Evolutionary conservation across 2,113 vertebrate genomes (phyloP), one percentile per base, ranked within the genome.

Genomic region (Neofelis nebulosa): DNA sequence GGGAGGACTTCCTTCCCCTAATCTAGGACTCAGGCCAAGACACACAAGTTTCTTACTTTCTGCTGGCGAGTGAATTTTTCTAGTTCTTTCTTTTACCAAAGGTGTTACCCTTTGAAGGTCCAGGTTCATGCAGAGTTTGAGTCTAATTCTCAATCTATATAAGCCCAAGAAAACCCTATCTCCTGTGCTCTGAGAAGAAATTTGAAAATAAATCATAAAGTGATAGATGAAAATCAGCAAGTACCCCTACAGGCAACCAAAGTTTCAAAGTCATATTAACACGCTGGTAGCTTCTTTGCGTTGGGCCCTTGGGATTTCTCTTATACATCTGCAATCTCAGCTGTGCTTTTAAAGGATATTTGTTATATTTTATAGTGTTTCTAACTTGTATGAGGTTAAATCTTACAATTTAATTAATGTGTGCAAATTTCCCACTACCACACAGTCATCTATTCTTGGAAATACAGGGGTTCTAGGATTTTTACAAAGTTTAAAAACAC

Each of bases 401-500:
- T 73, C 71, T 81, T 78, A 94, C 0, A 73, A 74, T 41, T 92
- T 71, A 79, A 86, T 52, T 45, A 50, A 83, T 27, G 23, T 41
- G 48, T 71, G 23, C 33, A 86, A 89, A 95, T 61, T 38, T 73
- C 21, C 13, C 31, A 85, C 25, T n/a, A 13, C 45, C 50, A 81
- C 27, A 84, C 3, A 71, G 29, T 29, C 23, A 94, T 78, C 36
- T 71, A 6, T 38, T 95, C 50, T 87, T 14, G 27, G 82, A 93
- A 96, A 93, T 66, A 88, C 29, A 68, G 19, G 48, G 12, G 18
- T 94, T 71, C 6, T 33, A 89, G 36, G 68, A 88, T 79, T 66
- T 81, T 84, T 50, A 96, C 16, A 74, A 95, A 86, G 80, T 65
- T 61, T 85, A 33, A 84, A 89, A 97, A 89, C 23, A 94, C 38